Percentiles rank a stretch among this genome's conserved stretches.
These are phyloP conservation scores for Trachythela sp. DNA, from an alignment of 64 coral and sea anemone genomes.

Conservation along the genomic window DNA sequence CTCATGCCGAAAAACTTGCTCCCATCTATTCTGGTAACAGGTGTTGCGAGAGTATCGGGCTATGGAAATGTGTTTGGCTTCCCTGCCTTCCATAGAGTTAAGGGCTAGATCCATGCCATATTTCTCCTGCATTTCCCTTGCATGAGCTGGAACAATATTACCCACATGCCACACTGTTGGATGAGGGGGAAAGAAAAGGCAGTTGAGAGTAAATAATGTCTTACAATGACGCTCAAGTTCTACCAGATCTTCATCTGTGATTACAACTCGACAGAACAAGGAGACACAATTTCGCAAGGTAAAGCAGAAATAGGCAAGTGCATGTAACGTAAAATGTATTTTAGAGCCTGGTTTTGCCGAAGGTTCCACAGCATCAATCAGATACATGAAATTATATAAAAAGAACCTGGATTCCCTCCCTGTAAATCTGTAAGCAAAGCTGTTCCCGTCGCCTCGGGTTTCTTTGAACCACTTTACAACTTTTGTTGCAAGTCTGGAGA, in stretches of 20 bases:
- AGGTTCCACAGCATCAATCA: background rate
- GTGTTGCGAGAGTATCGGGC: too few relatives aligned
- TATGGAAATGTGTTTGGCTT: too few relatives aligned
- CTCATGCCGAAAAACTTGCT: slow-evolving; percentile 41
- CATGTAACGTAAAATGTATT: background rate
- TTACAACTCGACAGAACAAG: too few relatives aligned
- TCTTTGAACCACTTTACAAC: background rate
- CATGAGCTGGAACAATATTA: slow-evolving; percentile 25
- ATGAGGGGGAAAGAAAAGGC: background rate
- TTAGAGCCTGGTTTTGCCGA: background rate
- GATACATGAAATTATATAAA: background rate
- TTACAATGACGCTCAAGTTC: background rate
- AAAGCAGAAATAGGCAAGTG: too few relatives aligned
- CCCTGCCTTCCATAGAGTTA: too few relatives aligned
- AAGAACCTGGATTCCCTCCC: background rate
- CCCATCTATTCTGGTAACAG: too few relatives aligned
- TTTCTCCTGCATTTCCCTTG: too few relatives aligned
- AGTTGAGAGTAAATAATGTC: background rate
- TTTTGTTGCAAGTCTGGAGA: background rate
- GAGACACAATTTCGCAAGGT: too few relatives aligned
- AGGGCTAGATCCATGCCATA: too few relatives aligned
- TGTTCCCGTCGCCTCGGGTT: background rate
- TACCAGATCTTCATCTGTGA: background rate
- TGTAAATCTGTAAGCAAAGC: background rate
- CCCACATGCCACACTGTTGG: slow-evolving; percentile 39